Percentiles rank a stretch among this genome's conserved stretches.
phyloP scores from a whole-genome alignment of 2,797 vertebrate genomes.

The Pteropus rufus region DNA sequence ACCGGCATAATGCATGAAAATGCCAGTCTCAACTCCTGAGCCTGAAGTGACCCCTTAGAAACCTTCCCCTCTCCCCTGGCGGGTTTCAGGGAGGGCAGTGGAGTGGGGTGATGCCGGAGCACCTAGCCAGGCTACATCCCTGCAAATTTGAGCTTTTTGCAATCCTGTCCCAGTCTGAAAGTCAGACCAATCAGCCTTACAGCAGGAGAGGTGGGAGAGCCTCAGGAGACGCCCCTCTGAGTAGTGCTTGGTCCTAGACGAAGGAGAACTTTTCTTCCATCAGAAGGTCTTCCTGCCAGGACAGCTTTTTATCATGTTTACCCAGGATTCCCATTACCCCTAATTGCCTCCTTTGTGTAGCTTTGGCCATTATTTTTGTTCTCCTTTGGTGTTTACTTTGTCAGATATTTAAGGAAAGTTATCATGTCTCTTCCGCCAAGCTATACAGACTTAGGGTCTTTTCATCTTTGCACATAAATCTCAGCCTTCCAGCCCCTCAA shows the following conservation, averaged over 20 bases:
- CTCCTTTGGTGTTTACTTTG: conserved; percentile 74
- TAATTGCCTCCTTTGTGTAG: conserved; percentile 61
- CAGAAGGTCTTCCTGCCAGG: conserved; percentile 29
- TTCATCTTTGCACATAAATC: conserved; percentile 79
- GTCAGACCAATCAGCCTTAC: neutral
- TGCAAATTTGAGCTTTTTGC: neutral
- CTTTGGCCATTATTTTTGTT: conserved; percentile 52
- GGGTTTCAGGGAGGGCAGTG: neutral
- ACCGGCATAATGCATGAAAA: neutral
- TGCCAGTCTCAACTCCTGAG: neutral
- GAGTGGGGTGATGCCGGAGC: neutral
- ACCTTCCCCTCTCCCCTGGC: neutral
- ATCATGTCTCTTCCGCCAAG: conserved; percentile 72
- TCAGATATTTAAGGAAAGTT: conserved; percentile 78
- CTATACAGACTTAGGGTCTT: conserved; percentile 75
- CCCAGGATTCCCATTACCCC: conserved; percentile 59
- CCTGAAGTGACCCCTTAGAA: conserved; percentile 34
- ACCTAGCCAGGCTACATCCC: neutral
- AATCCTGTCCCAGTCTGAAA: neutral
- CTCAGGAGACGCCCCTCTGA: neutral
- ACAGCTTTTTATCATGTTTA: conserved; percentile 43
- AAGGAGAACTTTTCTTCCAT: neutral
- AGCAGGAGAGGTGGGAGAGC: neutral
- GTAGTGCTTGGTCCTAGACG: neutral
- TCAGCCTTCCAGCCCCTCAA: conserved; percentile 75